Conservation (phyloP, 2,888 invertebrate genomes). For the Meta bourneti region DNA sequence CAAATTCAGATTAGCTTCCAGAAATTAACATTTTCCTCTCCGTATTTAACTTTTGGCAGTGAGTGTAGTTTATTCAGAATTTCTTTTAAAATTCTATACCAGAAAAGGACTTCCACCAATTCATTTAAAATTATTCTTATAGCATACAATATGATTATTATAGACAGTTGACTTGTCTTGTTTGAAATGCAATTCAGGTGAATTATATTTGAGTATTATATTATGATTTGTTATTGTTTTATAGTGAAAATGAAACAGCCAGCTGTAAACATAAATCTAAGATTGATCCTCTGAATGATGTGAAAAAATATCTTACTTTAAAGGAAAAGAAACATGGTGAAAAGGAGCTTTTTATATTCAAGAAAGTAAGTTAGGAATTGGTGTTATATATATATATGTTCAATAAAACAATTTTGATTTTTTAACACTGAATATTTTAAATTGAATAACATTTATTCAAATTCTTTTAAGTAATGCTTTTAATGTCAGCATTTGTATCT, state of each 20-base stretch:
- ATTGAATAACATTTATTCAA: background rate
- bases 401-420: background rate
- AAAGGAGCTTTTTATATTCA: constrained; percentile 24
- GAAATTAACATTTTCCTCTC: too few relatives aligned
- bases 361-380: constrained; percentile 37
- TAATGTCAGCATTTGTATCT: too few relatives aligned
- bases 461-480: too few relatives aligned
- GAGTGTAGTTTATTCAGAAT: too few relatives aligned
- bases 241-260: constrained; percentile 87
- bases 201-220: too few relatives aligned
- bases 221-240: constrained; percentile 79
- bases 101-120: background rate
- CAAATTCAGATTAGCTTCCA: too few relatives aligned
- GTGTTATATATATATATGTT: background rate
- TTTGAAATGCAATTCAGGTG: too few relatives aligned
- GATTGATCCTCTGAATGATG: constrained; percentile 88
- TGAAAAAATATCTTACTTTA: constrained; percentile 84
- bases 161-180: too few relatives aligned
- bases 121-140: too few relatives aligned
- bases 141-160: too few relatives aligned
- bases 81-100: background rate
- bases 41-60: too few relatives aligned
- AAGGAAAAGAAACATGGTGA: constrained; percentile 58
- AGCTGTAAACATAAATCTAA: constrained; percentile 85
- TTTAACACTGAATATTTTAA: background rate